phyloP scores from a whole-genome alignment of 2,113 vertebrate species.

The Pteropus alecto region DNA sequence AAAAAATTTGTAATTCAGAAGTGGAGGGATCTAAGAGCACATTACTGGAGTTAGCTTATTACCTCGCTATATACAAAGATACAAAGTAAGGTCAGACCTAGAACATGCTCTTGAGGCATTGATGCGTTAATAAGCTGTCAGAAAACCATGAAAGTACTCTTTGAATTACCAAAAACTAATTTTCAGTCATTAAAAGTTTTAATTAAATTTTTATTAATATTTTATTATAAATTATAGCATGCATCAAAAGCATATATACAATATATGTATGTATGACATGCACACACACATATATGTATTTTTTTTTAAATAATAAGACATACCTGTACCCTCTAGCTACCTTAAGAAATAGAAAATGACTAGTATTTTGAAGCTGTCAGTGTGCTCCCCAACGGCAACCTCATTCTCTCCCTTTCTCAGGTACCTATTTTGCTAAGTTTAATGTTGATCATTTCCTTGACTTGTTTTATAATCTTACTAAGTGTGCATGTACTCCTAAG shows the following conservation, averaged over 20 bases:
- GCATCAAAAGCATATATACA: neutral
- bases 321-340: neutral
- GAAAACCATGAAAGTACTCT: neutral
- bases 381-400: neutral
- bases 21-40: neutral
- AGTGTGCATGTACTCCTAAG: neutral
- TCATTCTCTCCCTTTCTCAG: neutral
- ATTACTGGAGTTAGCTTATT: neutral
- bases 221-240: neutral
- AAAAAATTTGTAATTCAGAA: neutral
- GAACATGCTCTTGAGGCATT: neutral
- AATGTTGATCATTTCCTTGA: neutral
- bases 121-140: neutral
- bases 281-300: neutral
- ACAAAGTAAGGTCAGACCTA: neutral
- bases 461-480: neutral
- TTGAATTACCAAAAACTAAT: neutral
- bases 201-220: neutral
- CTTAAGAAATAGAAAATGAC: neutral
- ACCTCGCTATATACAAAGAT: neutral
- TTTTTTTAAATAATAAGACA: neutral
- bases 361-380: neutral
- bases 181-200: neutral
- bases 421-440: neutral
- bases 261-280: neutral